phyloP scores from a whole-genome alignment of 2,797 vertebrate genomes.

The Spatula clypeata region DNA sequence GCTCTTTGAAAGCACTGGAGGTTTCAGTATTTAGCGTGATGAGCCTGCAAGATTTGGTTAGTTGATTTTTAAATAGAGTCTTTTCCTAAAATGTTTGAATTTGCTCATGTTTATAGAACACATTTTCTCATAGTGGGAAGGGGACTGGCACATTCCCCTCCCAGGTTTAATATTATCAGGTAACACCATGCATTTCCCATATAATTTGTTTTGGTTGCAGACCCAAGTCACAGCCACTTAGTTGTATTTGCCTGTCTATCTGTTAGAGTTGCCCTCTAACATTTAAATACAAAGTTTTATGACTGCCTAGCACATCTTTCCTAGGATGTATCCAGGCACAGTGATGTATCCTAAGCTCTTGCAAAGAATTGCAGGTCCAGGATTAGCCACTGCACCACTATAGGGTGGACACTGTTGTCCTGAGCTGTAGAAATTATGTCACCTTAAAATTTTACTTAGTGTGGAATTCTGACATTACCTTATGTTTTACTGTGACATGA shows the following conservation, averaged over 20 bases:
- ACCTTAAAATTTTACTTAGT: background rate
- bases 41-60: background rate
- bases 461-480: rapidly evolving
- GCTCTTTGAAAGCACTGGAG: background rate
- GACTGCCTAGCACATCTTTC: background rate
- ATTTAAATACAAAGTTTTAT: background rate
- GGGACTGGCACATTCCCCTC: background rate
- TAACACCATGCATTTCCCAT: background rate
- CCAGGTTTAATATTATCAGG: background rate
- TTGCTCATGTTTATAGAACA: background rate
- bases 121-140: background rate
- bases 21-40: background rate
- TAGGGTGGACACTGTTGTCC: rapidly evolving
- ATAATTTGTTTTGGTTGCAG: background rate
- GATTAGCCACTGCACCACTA: background rate
- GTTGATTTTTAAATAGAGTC: background rate
- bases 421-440: background rate
- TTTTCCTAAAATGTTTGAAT: background rate
- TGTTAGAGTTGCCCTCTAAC: background rate
- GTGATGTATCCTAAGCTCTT: background rate
- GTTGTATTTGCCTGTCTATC: background rate
- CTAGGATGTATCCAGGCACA: background rate
- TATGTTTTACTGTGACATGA: background rate
- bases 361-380: background rate
- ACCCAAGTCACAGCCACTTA: background rate